These are phyloP conservation scores for Gasterosteus aculeatus DNA, from an alignment of 2,113 vertebrate species.

Conservation along the genomic window DNA sequence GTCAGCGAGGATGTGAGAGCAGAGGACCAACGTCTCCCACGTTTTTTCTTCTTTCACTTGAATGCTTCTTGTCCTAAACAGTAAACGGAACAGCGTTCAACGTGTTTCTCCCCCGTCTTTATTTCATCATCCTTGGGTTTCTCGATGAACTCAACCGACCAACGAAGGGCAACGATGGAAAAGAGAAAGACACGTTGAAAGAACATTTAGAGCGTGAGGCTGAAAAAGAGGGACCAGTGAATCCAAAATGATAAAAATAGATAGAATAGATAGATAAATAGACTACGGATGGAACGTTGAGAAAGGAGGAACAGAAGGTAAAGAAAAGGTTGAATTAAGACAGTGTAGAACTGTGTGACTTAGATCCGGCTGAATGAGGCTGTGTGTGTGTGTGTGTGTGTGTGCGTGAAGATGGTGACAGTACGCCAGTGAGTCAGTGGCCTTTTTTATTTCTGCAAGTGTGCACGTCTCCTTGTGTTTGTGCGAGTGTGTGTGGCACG, in stretches of 20 bases:
- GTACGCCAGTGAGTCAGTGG: conserved; percentile 25
- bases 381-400: conserved; percentile 19
- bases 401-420: conserved; percentile 24
- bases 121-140: conserved; percentile 3
- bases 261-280: no score
- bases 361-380: conserved; percentile 37
- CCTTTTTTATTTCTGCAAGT: conserved; percentile 2
- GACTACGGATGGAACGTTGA: neutral
- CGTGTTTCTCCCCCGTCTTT: neutral
- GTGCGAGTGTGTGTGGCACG: conserved; percentile 18
- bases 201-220: neutral
- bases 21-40: neutral
- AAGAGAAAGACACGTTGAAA: conserved; percentile 7
- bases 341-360: conserved; percentile 28
- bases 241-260: conserved; percentile 7
- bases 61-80: conserved; percentile 21
- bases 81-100: conserved; percentile 32
- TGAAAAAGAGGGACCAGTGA: neutral
- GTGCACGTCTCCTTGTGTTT: neutral
- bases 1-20: neutral
- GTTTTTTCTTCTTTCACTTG: neutral
- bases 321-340: conserved; percentile 6
- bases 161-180: conserved; percentile 14
- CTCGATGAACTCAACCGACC: conserved; percentile 24
- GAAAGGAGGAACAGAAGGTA: conserved; percentile 8